Evolutionary conservation across 2,888 invertebrate genomes (phyloP).

Genomic region (Dryobotodes eremita): DNA sequence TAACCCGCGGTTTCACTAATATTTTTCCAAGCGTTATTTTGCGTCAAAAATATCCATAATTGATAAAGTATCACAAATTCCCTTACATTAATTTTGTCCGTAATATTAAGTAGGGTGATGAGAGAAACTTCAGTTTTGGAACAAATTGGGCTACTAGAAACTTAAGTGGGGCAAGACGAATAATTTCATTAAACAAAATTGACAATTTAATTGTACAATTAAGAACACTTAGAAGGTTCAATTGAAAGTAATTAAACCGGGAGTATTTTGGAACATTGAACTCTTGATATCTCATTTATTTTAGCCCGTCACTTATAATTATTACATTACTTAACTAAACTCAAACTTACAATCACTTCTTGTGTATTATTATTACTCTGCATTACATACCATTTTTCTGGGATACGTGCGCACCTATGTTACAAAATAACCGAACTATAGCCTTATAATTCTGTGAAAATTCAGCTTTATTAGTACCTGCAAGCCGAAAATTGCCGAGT

Average conservation of each 20-base stretch:
- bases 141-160: slow-evolving; percentile 57
- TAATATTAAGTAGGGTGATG: slow-evolving; percentile 48
- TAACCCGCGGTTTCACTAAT: neutral
- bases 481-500: neutral
- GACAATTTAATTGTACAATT: slow-evolving; percentile 69
- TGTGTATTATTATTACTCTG: neutral
- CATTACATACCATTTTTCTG: neutral
- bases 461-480: neutral
- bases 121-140: slow-evolving; percentile 52
- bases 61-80: slow-evolving; percentile 27
- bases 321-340: neutral
- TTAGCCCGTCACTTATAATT: slow-evolving; percentile 38
- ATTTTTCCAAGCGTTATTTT: neutral
- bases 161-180: slow-evolving; percentile 63
- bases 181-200: slow-evolving; percentile 75
- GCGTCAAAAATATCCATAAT: neutral
- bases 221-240: slow-evolving; percentile 61
- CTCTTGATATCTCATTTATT: slow-evolving; percentile 25
- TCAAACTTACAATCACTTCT: neutral
- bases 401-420: too few species aligned
- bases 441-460: neutral
- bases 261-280: slow-evolving; percentile 39
- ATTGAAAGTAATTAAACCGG: slow-evolving; percentile 50
- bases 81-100: slow-evolving; percentile 23
- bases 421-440: neutral